Base-by-base conservation (phyloP, 1,140 invertebrate species). In the Drosophila sulfurigaster region DNA sequence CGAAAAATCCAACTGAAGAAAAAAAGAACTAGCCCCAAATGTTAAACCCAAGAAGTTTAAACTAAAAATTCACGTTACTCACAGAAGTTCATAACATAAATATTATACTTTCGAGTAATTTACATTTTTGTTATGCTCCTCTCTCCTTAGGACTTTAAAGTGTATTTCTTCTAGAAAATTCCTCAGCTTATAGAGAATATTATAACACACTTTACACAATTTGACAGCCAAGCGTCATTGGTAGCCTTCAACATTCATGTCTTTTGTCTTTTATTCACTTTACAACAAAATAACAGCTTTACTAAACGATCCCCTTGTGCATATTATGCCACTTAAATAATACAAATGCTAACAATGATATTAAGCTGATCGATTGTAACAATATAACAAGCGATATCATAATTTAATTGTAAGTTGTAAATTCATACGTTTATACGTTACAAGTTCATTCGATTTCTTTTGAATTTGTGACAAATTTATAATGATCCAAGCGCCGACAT, bases 401-500 rank as follows among this genome's bases (percentile, higher is more conserved):
- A 43, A 43, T 13, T 43, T 43, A 43, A 43, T 43, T 43, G 41
- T 43, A 43, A 43, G 41, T 6, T 43, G 41, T 43, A 43, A 43
- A 43, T 4, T 43, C 5, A 43, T 13, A 5, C 41, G 41, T 25
- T 41, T 20, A 25, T 25, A 25, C 20, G 20, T 25, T 25, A 25
- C 35, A 15, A 32, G 2, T 25, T 57, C 16, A 54, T 35, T 20
- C 13, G 30, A 0, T 25, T 25, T 16, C 38, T 56, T 4, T 32
- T 43, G 8, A 15, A 1, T 11, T 57, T 57, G 16, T 57, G 54
- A 57, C 16, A 57, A 25, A 41, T 38, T 38, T 43, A 25, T 11
- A 57, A 41, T 46, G 25, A 59, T 8, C 11, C 11, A 16, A 13
- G 5, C 10, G 38, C 41, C 35, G 7, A 57, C 32, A 65, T 65